Conservation (phyloP, 2,888 invertebrate genomes). For the Brenthis ino region DNA sequence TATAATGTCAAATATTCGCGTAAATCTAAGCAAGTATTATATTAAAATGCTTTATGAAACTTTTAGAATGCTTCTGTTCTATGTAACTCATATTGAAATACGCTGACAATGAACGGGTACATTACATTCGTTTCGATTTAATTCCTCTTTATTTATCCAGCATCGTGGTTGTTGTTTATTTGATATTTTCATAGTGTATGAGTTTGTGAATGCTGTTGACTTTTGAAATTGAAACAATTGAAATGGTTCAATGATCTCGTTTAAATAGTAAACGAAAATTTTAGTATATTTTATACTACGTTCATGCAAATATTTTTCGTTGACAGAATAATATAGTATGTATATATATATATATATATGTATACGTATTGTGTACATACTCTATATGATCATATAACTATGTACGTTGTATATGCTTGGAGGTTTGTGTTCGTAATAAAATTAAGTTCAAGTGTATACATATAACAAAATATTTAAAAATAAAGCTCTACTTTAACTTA, state of each 20-base stretch:
- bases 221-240: constrained; percentile 29
- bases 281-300: background rate
- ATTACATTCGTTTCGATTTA: constrained; percentile 59
- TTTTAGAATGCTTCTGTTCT: background rate
- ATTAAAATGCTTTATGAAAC: background rate
- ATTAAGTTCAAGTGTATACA: too few species aligned
- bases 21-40: background rate
- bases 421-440: too few species aligned
- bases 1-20: too few species aligned
- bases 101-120: constrained; percentile 52
- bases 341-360: too few species aligned
- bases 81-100: constrained; percentile 54
- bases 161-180: constrained; percentile 35
- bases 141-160: constrained; percentile 50
- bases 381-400: too few species aligned
- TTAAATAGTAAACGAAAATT: constrained; percentile 13
- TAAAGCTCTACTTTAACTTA: too few species aligned
- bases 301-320: background rate
- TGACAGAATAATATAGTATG: too few species aligned
- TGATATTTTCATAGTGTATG: constrained; percentile 32
- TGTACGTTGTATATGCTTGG: too few species aligned
- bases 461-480: too few species aligned
- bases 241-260: constrained; percentile 12
- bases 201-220: constrained; percentile 31
- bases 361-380: too few species aligned